Evolutionary conservation across 2,888 invertebrate species (phyloP).

Genomic region (Tachina fera): DNA sequence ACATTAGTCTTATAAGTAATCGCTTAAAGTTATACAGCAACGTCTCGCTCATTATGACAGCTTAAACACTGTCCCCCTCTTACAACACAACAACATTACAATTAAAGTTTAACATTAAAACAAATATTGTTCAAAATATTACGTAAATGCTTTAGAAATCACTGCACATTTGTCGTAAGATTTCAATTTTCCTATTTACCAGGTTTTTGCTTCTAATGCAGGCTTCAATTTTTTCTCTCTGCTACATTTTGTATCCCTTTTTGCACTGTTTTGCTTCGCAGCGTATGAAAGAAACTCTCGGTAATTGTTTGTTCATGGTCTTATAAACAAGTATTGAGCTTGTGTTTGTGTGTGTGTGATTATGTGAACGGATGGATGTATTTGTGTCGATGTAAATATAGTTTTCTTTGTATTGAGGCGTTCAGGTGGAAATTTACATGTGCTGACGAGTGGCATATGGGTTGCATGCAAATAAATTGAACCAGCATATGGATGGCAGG

Average conservation of each 20-base stretch:
- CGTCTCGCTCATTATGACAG: too few relatives aligned
- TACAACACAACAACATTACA: too few relatives aligned
- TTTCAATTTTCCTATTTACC: neutral
- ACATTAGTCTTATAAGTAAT: too few relatives aligned
- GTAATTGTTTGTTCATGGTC: slow-evolving; percentile 66
- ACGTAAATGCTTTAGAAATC: too few relatives aligned
- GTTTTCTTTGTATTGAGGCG: slow-evolving; percentile 61
- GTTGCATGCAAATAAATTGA: slow-evolving; percentile 69
- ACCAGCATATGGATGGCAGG: slow-evolving; percentile 65
- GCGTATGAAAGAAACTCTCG: slow-evolving; percentile 51
- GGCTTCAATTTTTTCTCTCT: neutral
- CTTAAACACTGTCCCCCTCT: too few relatives aligned
- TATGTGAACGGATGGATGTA: slow-evolving; percentile 13
- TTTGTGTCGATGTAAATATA: slow-evolving; percentile 37
- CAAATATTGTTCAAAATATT: too few relatives aligned
- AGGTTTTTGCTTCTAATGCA: neutral
- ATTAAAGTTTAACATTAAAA: too few relatives aligned
- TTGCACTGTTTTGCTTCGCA: neutral
- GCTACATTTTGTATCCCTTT: neutral
- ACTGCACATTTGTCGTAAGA: neutral
- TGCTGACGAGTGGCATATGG: slow-evolving; percentile 71
- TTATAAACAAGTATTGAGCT: slow-evolving; percentile 59
- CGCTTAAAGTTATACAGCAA: too few relatives aligned
- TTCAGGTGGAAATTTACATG: slow-evolving; percentile 71
- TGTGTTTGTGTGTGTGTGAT: neutral